phyloP scores from a whole-genome alignment of 2,888 invertebrate genomes.

The Himalopsyche kuldschensis region DNA sequence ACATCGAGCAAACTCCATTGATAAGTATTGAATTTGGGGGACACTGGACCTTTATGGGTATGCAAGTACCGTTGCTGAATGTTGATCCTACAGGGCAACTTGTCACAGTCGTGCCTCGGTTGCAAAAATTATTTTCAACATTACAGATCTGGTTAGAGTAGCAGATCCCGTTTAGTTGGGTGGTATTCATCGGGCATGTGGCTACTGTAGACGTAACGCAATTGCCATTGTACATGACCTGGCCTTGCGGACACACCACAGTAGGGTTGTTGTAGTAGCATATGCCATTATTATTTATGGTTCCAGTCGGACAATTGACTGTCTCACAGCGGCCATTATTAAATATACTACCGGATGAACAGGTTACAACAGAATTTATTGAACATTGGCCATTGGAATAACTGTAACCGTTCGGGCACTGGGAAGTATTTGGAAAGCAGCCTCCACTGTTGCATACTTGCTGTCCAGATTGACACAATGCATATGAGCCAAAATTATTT shows the following conservation, averaged over 20 bases:
- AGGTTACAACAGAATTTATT: neutral
- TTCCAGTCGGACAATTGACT: neutral
- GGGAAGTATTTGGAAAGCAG: neutral
- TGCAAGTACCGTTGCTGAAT: constrained; percentile 1
- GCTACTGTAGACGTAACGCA: constrained; percentile 16
- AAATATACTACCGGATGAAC: constrained; percentile 5
- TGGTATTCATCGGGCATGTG: constrained; percentile 6
- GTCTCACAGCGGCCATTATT: constrained; percentile 8
- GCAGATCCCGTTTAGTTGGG: constrained; percentile 7
- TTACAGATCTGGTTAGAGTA: neutral
- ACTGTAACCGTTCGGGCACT: constrained; percentile 6
- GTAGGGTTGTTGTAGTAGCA: neutral
- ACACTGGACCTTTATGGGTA: neutral
- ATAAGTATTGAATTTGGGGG: neutral
- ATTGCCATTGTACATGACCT: constrained; percentile 5
- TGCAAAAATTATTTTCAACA: neutral
- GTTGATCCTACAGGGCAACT: neutral
- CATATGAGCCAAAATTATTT: neutral
- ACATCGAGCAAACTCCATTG: neutral
- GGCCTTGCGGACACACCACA: constrained; percentile 1
- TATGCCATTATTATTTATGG: neutral
- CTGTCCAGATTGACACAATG: neutral
- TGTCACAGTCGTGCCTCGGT: neutral
- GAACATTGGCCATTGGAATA: constrained; percentile 4
- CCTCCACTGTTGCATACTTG: neutral